Conservation (phyloP, 2,113 vertebrate genomes). For the Bungarus multicinctus region DNA sequence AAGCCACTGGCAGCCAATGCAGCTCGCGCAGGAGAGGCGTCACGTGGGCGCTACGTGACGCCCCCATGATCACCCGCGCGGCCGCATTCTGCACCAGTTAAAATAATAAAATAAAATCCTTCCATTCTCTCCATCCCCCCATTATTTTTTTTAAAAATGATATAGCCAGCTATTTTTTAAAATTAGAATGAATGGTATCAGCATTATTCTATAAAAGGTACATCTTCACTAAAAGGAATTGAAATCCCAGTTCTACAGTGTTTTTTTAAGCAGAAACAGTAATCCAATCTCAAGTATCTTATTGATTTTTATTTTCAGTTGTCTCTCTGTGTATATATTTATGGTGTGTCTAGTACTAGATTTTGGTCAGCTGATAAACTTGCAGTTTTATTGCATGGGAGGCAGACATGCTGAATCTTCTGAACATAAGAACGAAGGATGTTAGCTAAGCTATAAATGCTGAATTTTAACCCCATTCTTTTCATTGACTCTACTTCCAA, state of each 20-base stretch:
- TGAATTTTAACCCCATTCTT: conserved; percentile 3
- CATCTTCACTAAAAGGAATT: background rate
- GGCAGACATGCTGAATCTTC: background rate
- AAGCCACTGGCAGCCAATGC: too few species aligned
- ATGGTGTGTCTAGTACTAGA: conserved; percentile 7
- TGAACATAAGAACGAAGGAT: conserved; percentile 8
- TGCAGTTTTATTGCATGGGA: background rate
- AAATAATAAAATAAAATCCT: too few species aligned
- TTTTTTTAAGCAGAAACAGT: conserved; percentile 10
- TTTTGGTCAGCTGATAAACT: background rate
- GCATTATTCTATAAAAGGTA: background rate
- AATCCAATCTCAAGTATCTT: background rate
- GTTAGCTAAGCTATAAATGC: background rate
- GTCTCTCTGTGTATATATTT: background rate
- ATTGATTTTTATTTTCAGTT: conserved; percentile 6
- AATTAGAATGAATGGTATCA: background rate
- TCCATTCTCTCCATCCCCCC: background rate
- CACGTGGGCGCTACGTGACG: too few species aligned
- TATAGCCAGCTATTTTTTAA: background rate
- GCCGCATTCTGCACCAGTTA: too few species aligned
- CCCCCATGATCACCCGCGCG: too few species aligned
- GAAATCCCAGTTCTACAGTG: background rate
- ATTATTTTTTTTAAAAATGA: background rate
- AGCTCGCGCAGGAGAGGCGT: too few species aligned
- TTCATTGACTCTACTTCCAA: conserved; percentile 53